Conservation (phyloP, 2,888 invertebrate genomes). For the Cataglyphis altisquamis region DNA sequence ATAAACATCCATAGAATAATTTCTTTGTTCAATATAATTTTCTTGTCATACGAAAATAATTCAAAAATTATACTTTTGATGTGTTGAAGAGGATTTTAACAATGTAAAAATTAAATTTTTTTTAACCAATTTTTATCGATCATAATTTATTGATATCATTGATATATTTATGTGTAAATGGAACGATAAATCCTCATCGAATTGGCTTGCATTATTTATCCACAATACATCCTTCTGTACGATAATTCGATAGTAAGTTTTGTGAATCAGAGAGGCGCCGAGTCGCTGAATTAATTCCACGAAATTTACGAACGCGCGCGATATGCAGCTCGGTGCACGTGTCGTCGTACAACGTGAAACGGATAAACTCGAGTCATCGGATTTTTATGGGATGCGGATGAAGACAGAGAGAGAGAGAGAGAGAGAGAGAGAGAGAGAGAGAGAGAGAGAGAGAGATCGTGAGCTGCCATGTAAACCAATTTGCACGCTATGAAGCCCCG, state of each 20-base stretch:
- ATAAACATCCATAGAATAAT: background rate
- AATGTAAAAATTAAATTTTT: background rate
- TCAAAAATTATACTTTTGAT: background rate
- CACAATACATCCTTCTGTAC: background rate
- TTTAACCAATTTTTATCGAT: background rate
- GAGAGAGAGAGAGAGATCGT: constrained; percentile 26
- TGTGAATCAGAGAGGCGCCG: constrained; percentile 51
- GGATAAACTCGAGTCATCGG: constrained; percentile 55
- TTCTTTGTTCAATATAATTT: background rate
- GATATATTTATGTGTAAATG: background rate
- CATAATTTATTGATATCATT: background rate
- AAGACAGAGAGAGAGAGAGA: background rate
- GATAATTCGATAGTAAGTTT: background rate
- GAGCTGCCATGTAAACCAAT: constrained; percentile 84
- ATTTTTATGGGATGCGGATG: constrained; percentile 56
- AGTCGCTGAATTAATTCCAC: constrained; percentile 66
- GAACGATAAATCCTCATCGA: background rate
- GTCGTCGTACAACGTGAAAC: constrained; percentile 47
- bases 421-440: background rate
- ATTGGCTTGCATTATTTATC: background rate
- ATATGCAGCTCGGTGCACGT: constrained; percentile 61
- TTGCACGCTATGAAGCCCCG: constrained; percentile 83
- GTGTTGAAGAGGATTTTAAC: background rate
- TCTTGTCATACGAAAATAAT: background rate
- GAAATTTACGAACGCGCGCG: constrained; percentile 47